Conservation (phyloP, 2,113 vertebrate genomes). For the Nesoenas mayeri region DNA sequence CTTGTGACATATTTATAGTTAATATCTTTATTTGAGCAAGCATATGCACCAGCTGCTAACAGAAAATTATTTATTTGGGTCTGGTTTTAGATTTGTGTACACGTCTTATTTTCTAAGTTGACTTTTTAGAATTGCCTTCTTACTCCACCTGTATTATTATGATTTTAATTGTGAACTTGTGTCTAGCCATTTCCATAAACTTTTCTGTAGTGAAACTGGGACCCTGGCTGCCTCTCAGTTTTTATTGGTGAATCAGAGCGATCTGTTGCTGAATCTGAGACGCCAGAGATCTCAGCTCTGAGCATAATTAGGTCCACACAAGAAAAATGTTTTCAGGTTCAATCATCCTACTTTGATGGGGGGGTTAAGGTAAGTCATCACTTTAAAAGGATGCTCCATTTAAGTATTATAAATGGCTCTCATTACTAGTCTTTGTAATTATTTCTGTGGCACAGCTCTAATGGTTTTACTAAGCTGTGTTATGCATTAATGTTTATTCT, state of each 20-base stretch:
- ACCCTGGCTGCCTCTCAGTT: neutral
- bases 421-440: neutral
- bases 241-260: neutral
- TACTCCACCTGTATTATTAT: neutral
- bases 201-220: neutral
- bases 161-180: neutral
- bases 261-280: neutral
- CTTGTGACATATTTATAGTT: neutral
- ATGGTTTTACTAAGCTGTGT: neutral
- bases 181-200: neutral
- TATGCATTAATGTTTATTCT: neutral
- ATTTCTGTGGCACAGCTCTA: neutral
- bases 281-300: neutral
- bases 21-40: neutral
- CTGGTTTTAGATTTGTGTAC: neutral
- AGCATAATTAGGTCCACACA: neutral
- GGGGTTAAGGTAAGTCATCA: neutral
- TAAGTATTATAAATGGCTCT: neutral
- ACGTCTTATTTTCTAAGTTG: neutral
- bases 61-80: neutral
- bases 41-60: neutral
- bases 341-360: neutral
- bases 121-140: neutral
- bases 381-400: neutral
- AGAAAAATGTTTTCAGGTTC: neutral